Evolutionary conservation across 2,113 vertebrate genomes (phyloP).

Genomic region (Eurystomus gularis): DNA sequence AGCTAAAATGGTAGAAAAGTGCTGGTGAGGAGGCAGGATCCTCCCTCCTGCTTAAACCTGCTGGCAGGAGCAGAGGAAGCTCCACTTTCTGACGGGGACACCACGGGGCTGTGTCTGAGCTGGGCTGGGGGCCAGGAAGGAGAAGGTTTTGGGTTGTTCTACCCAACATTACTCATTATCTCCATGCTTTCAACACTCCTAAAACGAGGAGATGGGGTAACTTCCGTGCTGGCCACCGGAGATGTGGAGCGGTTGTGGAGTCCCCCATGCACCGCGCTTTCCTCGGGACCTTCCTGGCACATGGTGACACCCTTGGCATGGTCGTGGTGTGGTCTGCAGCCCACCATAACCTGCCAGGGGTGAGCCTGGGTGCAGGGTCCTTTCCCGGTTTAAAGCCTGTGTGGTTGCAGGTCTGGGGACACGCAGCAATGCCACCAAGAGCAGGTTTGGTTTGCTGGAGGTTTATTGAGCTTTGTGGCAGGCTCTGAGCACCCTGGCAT

Average conservation of each 20-base stretch:
- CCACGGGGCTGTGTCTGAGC: background rate
- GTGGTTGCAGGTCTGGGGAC: background rate
- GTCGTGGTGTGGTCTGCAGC: background rate
- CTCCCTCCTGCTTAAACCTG: background rate
- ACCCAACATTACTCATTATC: rapidly evolving
- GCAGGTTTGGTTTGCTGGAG: background rate
- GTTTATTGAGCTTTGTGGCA: background rate
- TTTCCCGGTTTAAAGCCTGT: background rate
- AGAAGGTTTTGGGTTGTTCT: background rate
- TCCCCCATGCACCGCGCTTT: rapidly evolving
- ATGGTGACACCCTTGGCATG: rapidly evolving
- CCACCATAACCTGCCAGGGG: rapidly evolving
- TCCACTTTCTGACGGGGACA: rapidly evolving
- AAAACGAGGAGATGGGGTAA: rapidly evolving
- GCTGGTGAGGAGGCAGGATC: background rate
- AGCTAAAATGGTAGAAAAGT: rapidly evolving
- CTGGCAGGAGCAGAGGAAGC: rapidly evolving
- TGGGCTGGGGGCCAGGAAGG: background rate
- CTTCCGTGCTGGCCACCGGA: rapidly evolving
- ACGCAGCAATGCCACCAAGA: rapidly evolving
- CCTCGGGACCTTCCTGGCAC: background rate
- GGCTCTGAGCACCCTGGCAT: rapidly evolving
- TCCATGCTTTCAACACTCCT: background rate
- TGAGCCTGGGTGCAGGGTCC: background rate
- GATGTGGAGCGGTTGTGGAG: rapidly evolving